Evolutionary conservation across 2,888 invertebrate species (phyloP), one percentile per base, ranked within the genome.

Genomic region (Sinodicranocentrus sp.): DNA sequence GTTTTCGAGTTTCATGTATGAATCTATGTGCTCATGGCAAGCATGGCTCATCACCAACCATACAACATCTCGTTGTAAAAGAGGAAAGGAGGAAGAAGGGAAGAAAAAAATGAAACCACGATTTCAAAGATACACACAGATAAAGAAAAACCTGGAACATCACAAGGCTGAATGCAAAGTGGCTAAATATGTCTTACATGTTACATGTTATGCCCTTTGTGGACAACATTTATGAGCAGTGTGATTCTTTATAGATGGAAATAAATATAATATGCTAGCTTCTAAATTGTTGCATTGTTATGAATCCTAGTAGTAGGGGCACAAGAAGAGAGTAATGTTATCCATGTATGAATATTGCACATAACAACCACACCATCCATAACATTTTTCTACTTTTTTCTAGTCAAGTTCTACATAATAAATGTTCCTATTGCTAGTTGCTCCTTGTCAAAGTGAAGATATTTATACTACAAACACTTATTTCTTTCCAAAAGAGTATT

Each of bases 161-260:
- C 25, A 33, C 26, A 33, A 52, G 63, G 70, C 33, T 82, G 82
- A 82, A 82, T 76, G 59, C 61, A 68, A 76, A 82, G 70, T 82
- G 82, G 70, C 70, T 76, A 76, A 75, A 65, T 33, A 57, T 68
- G 80, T 80, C 72, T 80, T 82, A 75, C 25, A 10, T 19, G 57
- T 80, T 82, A 75, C 25, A 10, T 19, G 57, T 65, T 39, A 65
- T 79, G 71, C 75, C 61, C 33, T 82, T 82, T 82, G 75, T 83
- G 71, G 83, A 76, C 83, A 83, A 54, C 77, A 59, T 76, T 76
- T 77, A 82, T 65, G 83, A 83, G 63, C 70, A 25, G 61, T 70
- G 68, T 70, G 61, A 70, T 82, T 72, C 54, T 72, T 83, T 83
- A 83, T 83, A n/a, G 77, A 23, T 76, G 82, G 48, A 61, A 76